Evolutionary conservation across 2,113 vertebrate species (phyloP).

Genomic region (Turnix velox): DNA sequence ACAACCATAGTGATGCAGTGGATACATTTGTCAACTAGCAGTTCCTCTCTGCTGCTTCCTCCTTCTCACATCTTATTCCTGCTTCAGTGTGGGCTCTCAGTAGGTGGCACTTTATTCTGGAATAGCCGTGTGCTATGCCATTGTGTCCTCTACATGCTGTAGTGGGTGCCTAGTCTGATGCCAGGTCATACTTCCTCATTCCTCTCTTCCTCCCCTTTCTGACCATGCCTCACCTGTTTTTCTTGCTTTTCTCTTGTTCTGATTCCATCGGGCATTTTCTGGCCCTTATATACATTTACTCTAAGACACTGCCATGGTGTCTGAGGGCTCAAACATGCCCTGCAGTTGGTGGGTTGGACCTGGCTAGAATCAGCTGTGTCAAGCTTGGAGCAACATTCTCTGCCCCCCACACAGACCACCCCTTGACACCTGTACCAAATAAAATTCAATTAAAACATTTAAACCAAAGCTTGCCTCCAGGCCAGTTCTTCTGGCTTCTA

Average conservation of each 20-base stretch:
- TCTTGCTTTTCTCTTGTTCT: not conserved
- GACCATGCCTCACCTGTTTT: not conserved
- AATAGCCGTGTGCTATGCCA: not conserved
- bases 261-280: not conserved
- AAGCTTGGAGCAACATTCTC: rapidly evolving
- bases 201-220: not conserved
- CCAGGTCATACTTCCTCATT: not conserved
- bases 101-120: not conserved
- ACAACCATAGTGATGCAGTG: not conserved
- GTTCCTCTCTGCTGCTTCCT: not conserved
- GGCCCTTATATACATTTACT: not conserved
- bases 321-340: not conserved
- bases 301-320: rapidly evolving
- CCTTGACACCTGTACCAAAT: not conserved
- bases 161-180: not conserved
- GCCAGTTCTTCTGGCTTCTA: not conserved
- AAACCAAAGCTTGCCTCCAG: not conserved
- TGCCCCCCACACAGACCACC: not conserved
- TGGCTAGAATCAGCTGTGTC: rapidly evolving
- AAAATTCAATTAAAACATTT: not conserved
- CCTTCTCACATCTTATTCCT: not conserved
- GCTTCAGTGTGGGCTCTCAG: rapidly evolving
- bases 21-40: too few species aligned
- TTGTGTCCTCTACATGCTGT: not conserved
- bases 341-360: rapidly evolving